These are phyloP conservation scores for Cryptoleucopteryx plumbea DNA, from an alignment of 2,113 vertebrate genomes.

Conservation along the genomic window DNA sequence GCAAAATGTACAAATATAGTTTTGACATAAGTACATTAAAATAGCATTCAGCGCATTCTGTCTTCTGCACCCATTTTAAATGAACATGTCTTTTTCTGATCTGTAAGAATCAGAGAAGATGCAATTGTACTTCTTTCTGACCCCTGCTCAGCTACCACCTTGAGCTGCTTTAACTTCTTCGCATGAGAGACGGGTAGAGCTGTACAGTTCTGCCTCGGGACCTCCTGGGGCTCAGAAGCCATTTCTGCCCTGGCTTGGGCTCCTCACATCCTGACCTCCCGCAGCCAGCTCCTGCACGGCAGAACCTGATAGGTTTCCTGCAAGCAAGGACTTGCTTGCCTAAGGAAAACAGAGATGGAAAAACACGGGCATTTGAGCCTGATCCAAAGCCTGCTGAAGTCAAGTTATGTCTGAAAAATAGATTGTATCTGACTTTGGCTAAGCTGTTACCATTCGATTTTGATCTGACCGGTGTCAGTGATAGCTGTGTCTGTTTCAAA, in stretches of 20 bases:
- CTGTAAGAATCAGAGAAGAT: background rate
- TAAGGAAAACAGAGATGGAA: background rate
- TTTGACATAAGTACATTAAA: background rate
- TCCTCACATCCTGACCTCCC: background rate
- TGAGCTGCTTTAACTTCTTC: background rate
- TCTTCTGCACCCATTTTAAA: background rate
- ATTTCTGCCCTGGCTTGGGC: background rate
- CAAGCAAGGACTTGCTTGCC: background rate
- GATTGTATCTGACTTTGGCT: background rate
- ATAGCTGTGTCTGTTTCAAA: background rate
- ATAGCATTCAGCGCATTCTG: background rate
- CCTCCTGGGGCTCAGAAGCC: background rate
- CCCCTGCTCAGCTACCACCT: background rate
- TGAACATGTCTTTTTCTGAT: background rate
- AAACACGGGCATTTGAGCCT: background rate
- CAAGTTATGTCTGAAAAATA: background rate
- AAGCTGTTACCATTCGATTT: rapidly evolving
- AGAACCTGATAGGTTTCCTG: background rate
- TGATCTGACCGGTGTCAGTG: background rate
- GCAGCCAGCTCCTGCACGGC: rapidly evolving
- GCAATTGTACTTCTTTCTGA: background rate
- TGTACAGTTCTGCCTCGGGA: rapidly evolving
- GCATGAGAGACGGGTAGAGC: background rate
- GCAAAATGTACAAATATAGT: background rate
- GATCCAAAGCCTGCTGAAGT: background rate